Evolutionary conservation across 2,888 invertebrate genomes (phyloP).

Genomic region (Acleris cristana): DNA sequence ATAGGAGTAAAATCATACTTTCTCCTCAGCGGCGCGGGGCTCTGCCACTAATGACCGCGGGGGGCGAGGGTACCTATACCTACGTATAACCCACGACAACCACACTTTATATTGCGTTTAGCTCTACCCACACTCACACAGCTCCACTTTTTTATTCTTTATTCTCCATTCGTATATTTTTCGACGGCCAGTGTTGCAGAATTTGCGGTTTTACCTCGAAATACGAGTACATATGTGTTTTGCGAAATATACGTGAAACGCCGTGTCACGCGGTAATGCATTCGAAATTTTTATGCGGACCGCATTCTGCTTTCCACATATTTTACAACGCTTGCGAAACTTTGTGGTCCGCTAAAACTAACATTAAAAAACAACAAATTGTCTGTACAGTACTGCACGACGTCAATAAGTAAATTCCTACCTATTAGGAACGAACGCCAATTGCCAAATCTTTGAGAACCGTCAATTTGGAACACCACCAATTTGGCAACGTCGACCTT

Average conservation of each 20-base stretch:
- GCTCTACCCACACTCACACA: conserved; percentile 77
- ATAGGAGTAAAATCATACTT: conserved; percentile 84
- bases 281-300: conserved; percentile 18
- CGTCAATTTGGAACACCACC: no score
- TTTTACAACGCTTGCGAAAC: conserved; percentile 13
- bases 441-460: no score
- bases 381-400: no score
- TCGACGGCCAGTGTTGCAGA: conserved; percentile 56
- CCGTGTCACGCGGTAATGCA: conserved; percentile 17
- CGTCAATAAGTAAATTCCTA: background rate
- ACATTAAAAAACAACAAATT: background rate
- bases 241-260: conserved; percentile 26
- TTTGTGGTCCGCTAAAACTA: conserved; percentile 8
- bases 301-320: conserved; percentile 20
- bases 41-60: conserved; percentile 82
- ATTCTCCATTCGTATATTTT: conserved; percentile 78
- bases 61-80: conserved; percentile 78
- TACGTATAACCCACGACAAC: conserved; percentile 73
- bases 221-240: conserved; percentile 29
- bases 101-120: conserved; percentile 83
- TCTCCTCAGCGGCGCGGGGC: conserved; percentile 75
- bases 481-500: no score
- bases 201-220: conserved; percentile 47
- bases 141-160: conserved; percentile 69
- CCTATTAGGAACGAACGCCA: background rate